Conservation (phyloP, 2,113 vertebrate species). For the Salvelinus fontinalis region DNA sequence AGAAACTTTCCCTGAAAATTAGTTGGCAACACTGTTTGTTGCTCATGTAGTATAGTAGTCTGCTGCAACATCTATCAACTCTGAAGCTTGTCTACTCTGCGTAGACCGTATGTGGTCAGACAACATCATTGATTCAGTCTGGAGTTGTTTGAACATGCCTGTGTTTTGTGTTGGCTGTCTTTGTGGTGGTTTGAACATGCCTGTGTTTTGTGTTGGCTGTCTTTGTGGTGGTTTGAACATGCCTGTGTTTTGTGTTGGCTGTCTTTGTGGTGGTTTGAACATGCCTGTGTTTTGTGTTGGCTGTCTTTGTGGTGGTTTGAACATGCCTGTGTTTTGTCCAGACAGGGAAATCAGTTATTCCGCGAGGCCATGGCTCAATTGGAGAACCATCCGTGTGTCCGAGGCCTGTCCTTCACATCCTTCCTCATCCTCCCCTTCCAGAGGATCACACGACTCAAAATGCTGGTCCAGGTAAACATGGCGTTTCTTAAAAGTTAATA, state of each 20-base stretch:
- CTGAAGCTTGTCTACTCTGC: too few species aligned
- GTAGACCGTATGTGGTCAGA: too few species aligned
- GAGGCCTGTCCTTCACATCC: constrained; percentile 91
- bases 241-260: not conserved
- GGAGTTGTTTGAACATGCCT: not conserved
- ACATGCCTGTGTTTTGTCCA: constrained; percentile 44
- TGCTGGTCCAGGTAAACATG: constrained; percentile 86
- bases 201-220: not conserved
- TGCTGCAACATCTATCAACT: too few species aligned
- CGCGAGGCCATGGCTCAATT: constrained; percentile 83
- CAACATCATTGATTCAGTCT: too few species aligned
- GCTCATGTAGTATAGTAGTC: too few species aligned
- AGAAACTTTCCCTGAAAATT: too few species aligned
- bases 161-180: constrained; percentile 1
- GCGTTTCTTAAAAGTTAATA: too few species aligned
- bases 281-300: not conserved
- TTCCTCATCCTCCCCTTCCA: constrained; percentile 98
- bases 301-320: constrained; percentile 1
- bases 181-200: not conserved
- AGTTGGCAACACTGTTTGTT: too few species aligned
- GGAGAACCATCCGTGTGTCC: constrained; percentile 87
- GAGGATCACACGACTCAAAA: constrained; percentile 94
- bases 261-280: not conserved
- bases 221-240: not conserved
- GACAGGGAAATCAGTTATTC: constrained; percentile 89